Conservation (phyloP, 2,113 vertebrate species). For the Hippoglossus stenolepis region DNA sequence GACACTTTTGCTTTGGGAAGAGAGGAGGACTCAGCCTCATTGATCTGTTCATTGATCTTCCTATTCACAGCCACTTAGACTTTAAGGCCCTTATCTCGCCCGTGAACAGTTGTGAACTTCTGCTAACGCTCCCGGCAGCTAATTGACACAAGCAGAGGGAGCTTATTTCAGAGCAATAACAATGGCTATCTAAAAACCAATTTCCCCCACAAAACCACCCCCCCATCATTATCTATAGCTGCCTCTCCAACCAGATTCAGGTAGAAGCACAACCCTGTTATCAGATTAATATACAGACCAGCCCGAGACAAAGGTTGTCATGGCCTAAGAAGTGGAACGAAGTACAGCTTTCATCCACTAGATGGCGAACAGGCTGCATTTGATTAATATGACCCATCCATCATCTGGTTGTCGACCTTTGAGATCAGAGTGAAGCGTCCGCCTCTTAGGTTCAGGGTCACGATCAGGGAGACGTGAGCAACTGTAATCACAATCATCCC, state of each 20-base stretch:
- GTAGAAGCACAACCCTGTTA: constrained; percentile 23
- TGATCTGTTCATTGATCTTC: constrained; percentile 69
- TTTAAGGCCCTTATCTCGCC: constrained; percentile 66
- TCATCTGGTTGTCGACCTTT: not conserved
- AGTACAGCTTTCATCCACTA: constrained; percentile 53
- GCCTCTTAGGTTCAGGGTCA: not conserved
- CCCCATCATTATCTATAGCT: constrained; percentile 33
- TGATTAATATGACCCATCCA: not conserved
- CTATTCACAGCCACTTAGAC: constrained; percentile 73
- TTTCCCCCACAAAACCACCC: not conserved
- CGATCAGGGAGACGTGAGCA: not conserved
- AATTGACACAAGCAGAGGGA: constrained; percentile 55
- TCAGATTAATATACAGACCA: constrained; percentile 41
- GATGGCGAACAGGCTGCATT: constrained; percentile 66
- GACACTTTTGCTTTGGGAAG: constrained; percentile 51
- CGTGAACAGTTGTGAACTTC: constrained; percentile 54
- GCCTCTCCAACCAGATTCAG: constrained; percentile 26
- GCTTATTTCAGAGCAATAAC: constrained; percentile 39
- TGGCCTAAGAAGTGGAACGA: not conserved
- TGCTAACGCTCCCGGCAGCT: constrained; percentile 28
- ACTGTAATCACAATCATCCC: not conserved
- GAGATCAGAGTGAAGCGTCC: not conserved
- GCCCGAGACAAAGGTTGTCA: constrained; percentile 6
- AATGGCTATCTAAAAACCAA: constrained; percentile 36
- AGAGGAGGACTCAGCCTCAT: constrained; percentile 59